Conservation (phyloP, 2,113 vertebrate genomes). For the Cyanistes caeruleus region DNA sequence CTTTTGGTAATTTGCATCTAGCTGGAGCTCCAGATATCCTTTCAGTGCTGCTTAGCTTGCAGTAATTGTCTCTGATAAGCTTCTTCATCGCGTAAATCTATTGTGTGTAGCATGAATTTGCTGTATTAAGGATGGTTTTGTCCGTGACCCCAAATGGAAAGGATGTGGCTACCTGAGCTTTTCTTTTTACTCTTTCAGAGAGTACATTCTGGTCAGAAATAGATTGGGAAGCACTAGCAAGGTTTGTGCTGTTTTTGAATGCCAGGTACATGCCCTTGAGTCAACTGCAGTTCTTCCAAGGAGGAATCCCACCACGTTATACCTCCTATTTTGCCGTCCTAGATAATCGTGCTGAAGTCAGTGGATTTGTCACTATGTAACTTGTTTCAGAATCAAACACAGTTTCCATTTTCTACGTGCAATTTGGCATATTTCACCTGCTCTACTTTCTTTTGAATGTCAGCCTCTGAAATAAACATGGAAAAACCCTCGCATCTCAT, state of each 20-base stretch:
- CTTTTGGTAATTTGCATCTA: not conserved
- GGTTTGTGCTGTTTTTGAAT: not conserved
- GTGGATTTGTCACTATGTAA: not conserved
- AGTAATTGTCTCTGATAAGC: constrained; percentile 9
- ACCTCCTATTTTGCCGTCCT: not conserved
- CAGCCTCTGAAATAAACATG: not conserved
- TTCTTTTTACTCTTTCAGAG: not conserved
- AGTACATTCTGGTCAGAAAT: constrained; percentile 8
- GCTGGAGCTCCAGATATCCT: not conserved
- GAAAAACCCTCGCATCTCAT: not conserved
- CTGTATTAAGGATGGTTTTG: constrained; percentile 6
- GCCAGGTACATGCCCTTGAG: not conserved
- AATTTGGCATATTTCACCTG: not conserved
- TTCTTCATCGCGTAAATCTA: constrained; percentile 11
- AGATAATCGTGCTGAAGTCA: not conserved
- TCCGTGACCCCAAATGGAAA: not conserved
- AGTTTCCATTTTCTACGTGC: not conserved
- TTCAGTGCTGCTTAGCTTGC: constrained; percentile 33
- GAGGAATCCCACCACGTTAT: not conserved
- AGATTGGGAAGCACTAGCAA: not conserved
- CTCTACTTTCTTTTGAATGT: not conserved
- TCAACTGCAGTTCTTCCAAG: not conserved
- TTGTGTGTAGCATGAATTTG: not conserved
- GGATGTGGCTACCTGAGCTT: constrained; percentile 30
- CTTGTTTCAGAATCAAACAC: not conserved